phyloP scores from a whole-genome alignment of 2,888 invertebrate genomes.

The Clostera curtula region DNA sequence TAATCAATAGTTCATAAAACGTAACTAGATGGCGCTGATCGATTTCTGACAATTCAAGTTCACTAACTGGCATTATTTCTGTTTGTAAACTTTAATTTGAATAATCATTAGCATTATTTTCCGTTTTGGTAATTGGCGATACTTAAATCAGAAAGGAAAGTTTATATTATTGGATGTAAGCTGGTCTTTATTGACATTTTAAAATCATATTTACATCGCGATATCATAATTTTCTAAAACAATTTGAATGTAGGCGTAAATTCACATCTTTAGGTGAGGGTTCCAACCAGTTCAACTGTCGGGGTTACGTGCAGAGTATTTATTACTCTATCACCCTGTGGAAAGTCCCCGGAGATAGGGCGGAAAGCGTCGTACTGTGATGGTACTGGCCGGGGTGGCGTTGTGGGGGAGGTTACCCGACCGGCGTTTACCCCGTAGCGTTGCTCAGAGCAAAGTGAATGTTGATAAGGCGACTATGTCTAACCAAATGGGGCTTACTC shows the following conservation, averaged over 20 bases:
- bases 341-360: constrained; percentile 74
- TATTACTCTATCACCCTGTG: constrained; percentile 56
- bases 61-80: too few species aligned
- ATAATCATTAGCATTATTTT: too few species aligned
- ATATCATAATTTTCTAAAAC: constrained; percentile 29
- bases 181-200: too few species aligned
- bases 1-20: constrained; percentile 2
- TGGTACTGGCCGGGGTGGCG: constrained; percentile 43
- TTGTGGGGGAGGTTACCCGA: constrained; percentile 57
- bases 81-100: too few species aligned
- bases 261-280: constrained; percentile 8
- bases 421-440: constrained; percentile 40
- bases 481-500: constrained; percentile 75
- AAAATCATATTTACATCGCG: constrained; percentile 31
- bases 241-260: constrained; percentile 13
- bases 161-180: too few species aligned
- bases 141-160: too few species aligned
- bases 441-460: constrained; percentile 73
- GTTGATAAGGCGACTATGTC: constrained; percentile 39
- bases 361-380: constrained; percentile 64
- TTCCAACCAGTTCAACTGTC: constrained; percentile 65
- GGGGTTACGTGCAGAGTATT: constrained; percentile 60
- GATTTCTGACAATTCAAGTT: not conserved
- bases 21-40: constrained; percentile 39
- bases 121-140: too few species aligned